Base-by-base conservation (phyloP, 1,140 invertebrate species). In the Aphelinus atriplicis region DNA sequence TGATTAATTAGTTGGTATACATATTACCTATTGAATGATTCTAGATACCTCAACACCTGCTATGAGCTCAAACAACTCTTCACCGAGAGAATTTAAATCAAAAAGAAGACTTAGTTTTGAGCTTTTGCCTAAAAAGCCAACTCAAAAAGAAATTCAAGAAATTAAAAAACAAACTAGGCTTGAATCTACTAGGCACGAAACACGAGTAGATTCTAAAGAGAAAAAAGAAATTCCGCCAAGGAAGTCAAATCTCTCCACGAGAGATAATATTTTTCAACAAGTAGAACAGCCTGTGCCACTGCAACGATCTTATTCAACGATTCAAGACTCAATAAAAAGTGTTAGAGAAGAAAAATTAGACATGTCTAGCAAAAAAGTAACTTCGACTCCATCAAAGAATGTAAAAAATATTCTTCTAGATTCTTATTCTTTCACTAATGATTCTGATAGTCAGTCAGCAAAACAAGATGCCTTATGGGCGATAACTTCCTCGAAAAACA, bases 401-500 rank as follows among this genome's bases (percentile, higher is more conserved):
- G 63, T 60, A 0, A 66, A 74, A 62, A 81, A 73, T 58, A 67
- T 80, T n/a, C 66, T 79, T 5, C 74, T 78, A 55, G 72, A 79
- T 10, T 78, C 79, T 7, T 73, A 77, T 57, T 53, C 75, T 51
- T 46, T 58, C 48, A 43, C 0, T 1, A 73, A 80, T 43, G 76
- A 80, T 6, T 73, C 65, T 42, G 77, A 80, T 63, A 78, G 79
- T 43, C 72, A 82, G 51, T 77, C 69, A 1, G 47, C 73, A 48
- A 87, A 85, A 10, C 84, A 84, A 61, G 85, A 88, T 53, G 86
- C 85, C 3, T 1, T 10, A 3, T 67, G 47, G 65, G 26, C 46
- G 75, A 71, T 86, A 9, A 72, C 77, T 10, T 83, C 80, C 7
- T 81, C 82, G 43, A 87, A 84, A 71, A 80, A 81, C 60, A 84